Conservation (phyloP, 2,888 invertebrate species). For the Tinea trinotella region DNA sequence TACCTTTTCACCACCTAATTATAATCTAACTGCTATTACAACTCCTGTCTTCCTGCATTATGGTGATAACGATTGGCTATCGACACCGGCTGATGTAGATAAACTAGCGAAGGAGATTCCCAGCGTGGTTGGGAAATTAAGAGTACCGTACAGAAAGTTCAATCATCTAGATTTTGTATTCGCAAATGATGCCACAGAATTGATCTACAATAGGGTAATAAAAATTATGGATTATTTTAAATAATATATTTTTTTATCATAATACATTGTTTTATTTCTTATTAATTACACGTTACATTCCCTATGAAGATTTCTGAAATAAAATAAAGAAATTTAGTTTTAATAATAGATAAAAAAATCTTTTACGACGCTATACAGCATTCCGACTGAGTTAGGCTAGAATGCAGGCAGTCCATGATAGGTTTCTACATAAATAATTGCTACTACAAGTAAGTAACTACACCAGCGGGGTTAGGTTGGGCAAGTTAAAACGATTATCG, state of each 20-base stretch:
- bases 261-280: not conserved
- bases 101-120: conserved; percentile 49
- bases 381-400: no score
- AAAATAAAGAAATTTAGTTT: not conserved
- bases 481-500: no score
- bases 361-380: no score
- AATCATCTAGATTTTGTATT: conserved; percentile 74
- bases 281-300: not conserved
- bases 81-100: conserved; percentile 55
- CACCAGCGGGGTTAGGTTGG: no score
- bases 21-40: conserved; percentile 53
- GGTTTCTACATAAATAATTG: no score
- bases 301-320: not conserved
- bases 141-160: conserved; percentile 56
- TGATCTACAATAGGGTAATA: conserved; percentile 70
- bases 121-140: conserved; percentile 54
- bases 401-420: no score
- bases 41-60: conserved; percentile 67
- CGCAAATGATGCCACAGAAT: conserved; percentile 67
- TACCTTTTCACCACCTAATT: conserved; percentile 58
- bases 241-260: not conserved
- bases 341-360: no score
- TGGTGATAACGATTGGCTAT: conserved; percentile 65
- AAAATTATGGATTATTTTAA: conserved; percentile 52
- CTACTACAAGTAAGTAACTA: no score